A percentile compares a stretch with the other conserved stretches of the same genome.
Conservation (phyloP, 1,140 invertebrate genomes). For the Phortica variegata region DNA sequence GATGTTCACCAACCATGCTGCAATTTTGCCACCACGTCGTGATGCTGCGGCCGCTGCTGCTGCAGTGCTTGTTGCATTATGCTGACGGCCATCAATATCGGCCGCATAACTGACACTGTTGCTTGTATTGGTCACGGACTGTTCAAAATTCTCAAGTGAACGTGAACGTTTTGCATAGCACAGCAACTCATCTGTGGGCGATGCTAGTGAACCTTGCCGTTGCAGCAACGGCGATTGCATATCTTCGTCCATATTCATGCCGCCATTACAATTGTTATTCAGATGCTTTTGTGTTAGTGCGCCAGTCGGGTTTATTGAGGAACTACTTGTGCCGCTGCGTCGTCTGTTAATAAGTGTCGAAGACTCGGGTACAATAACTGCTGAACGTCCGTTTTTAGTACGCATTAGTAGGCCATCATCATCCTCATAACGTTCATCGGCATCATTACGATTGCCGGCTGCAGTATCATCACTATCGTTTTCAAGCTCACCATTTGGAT, state of each 20-base stretch:
- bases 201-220: slow-evolving; percentile 58
- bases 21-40: slow-evolving; percentile 62
- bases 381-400: slow-evolving; percentile 34
- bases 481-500: slow-evolving; percentile 38
- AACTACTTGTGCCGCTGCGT: slow-evolving; percentile 26
- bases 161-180: slow-evolving; percentile 69
- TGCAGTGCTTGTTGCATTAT: slow-evolving; percentile 28
- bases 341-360: slow-evolving; percentile 13
- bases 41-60: slow-evolving; percentile 30
- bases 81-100: slow-evolving; percentile 36
- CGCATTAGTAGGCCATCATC: slow-evolving; percentile 46
- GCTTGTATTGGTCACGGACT: slow-evolving; percentile 54
- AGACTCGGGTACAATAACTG: slow-evolving; percentile 24
- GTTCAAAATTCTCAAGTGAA: slow-evolving; percentile 71
- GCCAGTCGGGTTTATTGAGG: slow-evolving; percentile 44
- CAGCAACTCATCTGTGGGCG: slow-evolving; percentile 58
- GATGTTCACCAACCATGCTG: slow-evolving; percentile 69
- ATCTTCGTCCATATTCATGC: slow-evolving; percentile 55
- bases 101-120: slow-evolving; percentile 50
- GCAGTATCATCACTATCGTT: slow-evolving; percentile 14
- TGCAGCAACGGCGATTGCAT: slow-evolving; percentile 62
- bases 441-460: slow-evolving; percentile 34
- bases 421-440: slow-evolving; percentile 45
- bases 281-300: slow-evolving; percentile 51
- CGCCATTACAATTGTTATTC: slow-evolving; percentile 59